Evolutionary conservation across 2,888 invertebrate species (phyloP).

Genomic region (Diaphora mendica): DNA sequence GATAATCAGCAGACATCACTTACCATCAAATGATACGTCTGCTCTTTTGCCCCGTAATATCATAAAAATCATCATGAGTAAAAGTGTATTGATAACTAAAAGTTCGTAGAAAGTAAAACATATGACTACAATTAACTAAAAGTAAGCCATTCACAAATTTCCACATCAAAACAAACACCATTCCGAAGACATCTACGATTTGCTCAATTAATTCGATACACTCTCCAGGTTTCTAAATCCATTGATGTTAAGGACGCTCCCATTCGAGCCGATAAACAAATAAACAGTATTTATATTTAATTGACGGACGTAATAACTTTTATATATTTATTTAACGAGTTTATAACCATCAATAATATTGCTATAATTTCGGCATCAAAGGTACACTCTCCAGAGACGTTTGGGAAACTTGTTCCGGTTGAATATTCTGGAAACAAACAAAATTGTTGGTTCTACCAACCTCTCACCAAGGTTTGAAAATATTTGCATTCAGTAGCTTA

Average conservation of each 20-base stretch:
- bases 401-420: constrained; percentile 41
- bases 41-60: too few species aligned
- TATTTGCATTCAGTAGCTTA: constrained; percentile 23
- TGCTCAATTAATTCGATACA: constrained; percentile 26
- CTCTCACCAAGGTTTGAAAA: constrained; percentile 29
- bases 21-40: neutral
- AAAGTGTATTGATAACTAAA: neutral
- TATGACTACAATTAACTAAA: neutral
- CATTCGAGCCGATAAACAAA: constrained; percentile 58
- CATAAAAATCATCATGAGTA: neutral
- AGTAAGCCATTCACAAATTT: constrained; percentile 2
- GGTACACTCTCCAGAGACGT: constrained; percentile 46
- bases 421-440: constrained; percentile 45
- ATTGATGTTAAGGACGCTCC: constrained; percentile 47
- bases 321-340: constrained; percentile 65
- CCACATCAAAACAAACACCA: constrained; percentile 22
- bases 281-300: constrained; percentile 71
- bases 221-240: constrained; percentile 44
- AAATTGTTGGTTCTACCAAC: constrained; percentile 25
- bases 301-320: constrained; percentile 56
- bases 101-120: neutral
- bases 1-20: neutral
- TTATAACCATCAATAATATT: constrained; percentile 74
- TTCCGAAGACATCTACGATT: constrained; percentile 23
- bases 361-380: constrained; percentile 70